A percentile compares a stretch with the other conserved stretches of the same genome.
Evolutionary conservation across 2,888 invertebrate genomes (phyloP).

Genomic region (Asteroscopus sphinx): DNA sequence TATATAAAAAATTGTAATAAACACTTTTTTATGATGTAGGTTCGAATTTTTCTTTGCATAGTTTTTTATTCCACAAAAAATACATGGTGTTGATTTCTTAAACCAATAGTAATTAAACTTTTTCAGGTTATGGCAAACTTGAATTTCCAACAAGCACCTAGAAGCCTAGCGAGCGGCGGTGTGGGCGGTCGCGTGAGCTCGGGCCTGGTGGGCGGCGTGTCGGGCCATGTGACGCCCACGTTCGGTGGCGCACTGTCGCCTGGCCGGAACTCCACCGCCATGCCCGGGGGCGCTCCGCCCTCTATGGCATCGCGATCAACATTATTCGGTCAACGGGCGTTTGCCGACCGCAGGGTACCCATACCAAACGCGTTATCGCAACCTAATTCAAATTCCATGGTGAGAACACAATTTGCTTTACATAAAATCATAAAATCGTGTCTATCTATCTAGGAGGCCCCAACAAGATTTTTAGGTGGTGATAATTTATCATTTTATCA

Average conservation of each 20-base stretch:
- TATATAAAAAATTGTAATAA: no score
- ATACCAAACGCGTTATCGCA: slow-evolving; percentile 90
- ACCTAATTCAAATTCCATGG: slow-evolving; percentile 88
- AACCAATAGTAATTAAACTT: slow-evolving; percentile 36
- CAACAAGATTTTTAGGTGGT: no score
- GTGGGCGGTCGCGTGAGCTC: slow-evolving; percentile 88
- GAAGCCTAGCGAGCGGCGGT: slow-evolving; percentile 95
- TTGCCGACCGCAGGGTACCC: slow-evolving; percentile 93
- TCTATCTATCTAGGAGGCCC: no score
- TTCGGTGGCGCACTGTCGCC: slow-evolving; percentile 86
- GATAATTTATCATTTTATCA: no score
- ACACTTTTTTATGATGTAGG: no score
- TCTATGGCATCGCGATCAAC: slow-evolving; percentile 90
- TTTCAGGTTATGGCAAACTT: slow-evolving; percentile 97
- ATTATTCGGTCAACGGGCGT: slow-evolving; percentile 95
- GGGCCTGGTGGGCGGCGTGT: slow-evolving; percentile 94
- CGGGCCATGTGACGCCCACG: slow-evolving; percentile 88
- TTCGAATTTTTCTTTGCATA: no score
- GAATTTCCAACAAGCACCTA: slow-evolving; percentile 96
- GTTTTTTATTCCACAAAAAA: no score
- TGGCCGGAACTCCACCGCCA: slow-evolving; percentile 80
- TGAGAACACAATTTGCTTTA: slow-evolving; percentile 61
- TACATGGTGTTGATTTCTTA: no score
- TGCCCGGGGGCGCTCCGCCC: slow-evolving; percentile 88
- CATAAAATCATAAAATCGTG: no score